phyloP scores from a whole-genome alignment of 2,888 invertebrate species.

The Limnephilus auricula region DNA sequence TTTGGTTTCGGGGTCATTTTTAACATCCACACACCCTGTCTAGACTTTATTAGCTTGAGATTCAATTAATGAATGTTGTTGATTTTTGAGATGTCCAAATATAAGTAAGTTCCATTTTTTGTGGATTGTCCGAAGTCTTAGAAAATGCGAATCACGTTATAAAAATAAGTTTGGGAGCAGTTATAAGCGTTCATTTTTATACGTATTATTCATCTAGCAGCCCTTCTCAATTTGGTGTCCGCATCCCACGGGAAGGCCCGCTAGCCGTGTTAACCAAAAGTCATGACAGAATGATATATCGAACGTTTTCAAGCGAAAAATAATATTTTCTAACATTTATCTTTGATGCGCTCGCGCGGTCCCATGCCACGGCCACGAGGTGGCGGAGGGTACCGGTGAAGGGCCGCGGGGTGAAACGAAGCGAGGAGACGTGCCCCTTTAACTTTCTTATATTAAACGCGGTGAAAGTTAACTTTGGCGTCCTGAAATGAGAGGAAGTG shows the following conservation, averaged over 20 bases:
- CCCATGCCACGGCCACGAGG: background rate
- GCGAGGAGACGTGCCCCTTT: background rate
- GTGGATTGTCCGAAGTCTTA: background rate
- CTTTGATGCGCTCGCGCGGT: conserved; percentile 35
- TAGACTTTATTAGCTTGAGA: no score
- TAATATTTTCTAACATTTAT: conserved; percentile 42
- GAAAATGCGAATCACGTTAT: background rate
- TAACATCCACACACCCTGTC: no score
- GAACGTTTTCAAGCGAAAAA: conserved; percentile 52
- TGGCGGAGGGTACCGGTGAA: background rate
- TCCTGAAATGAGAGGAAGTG: background rate
- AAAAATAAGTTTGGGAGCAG: background rate
- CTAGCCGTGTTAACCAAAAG: conserved; percentile 36
- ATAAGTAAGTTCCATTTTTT: background rate
- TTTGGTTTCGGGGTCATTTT: no score
- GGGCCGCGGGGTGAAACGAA: background rate
- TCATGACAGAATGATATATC: conserved; percentile 50
- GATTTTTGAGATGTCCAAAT: background rate
- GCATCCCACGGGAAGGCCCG: background rate
- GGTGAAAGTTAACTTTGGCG: background rate
- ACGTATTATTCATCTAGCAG: background rate
- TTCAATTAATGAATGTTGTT: background rate
- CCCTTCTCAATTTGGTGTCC: background rate
- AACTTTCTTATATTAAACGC: background rate
- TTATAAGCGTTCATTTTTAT: background rate